These are phyloP conservation scores for Oeneis ivallda DNA, from an alignment of 2,888 invertebrate genomes.

Conservation along the genomic window DNA sequence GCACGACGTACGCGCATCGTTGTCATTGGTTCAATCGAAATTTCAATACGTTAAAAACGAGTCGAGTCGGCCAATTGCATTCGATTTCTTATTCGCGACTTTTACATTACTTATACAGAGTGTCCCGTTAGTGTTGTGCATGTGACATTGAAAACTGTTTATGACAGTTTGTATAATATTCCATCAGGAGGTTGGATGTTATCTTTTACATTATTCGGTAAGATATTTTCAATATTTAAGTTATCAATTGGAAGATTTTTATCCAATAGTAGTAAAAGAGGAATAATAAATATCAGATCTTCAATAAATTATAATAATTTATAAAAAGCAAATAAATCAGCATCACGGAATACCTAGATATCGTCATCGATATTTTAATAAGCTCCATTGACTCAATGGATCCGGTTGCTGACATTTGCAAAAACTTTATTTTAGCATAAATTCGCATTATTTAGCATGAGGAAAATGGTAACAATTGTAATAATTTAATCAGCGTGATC, in stretches of 20 bases:
- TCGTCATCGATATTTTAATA: conserved; percentile 23
- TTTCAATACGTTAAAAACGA: conserved; percentile 55
- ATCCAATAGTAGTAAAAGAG: conserved; percentile 3
- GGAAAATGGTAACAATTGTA: conserved; percentile 4
- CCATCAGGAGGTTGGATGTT: conserved; percentile 65
- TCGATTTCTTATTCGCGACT: conserved; percentile 69
- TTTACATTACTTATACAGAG: conserved; percentile 64
- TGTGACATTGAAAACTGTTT: conserved; percentile 44
- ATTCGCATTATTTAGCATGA: conserved; percentile 22
- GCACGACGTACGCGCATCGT: conserved; percentile 61
- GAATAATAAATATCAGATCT: too few species aligned
- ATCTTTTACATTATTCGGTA: conserved; percentile 49
- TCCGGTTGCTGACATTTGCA: conserved; percentile 33
- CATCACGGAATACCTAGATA: conserved; percentile 7
- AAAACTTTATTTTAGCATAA: conserved; percentile 27
- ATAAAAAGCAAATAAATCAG: too few species aligned
- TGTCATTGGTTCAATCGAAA: conserved; percentile 63
- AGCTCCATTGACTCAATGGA: conserved; percentile 21
- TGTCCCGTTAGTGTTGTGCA: conserved; percentile 69
- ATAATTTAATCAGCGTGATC: conserved; percentile 21
- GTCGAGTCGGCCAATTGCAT: conserved; percentile 63
- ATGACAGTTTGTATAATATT: conserved; percentile 39
- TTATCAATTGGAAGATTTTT: too few species aligned
- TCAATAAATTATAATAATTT: too few species aligned
- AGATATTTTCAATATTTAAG: conserved; percentile 21